phyloP scores from a whole-genome alignment of 1,140 invertebrate genomes.

The Hylaeus volcanicus region DNA sequence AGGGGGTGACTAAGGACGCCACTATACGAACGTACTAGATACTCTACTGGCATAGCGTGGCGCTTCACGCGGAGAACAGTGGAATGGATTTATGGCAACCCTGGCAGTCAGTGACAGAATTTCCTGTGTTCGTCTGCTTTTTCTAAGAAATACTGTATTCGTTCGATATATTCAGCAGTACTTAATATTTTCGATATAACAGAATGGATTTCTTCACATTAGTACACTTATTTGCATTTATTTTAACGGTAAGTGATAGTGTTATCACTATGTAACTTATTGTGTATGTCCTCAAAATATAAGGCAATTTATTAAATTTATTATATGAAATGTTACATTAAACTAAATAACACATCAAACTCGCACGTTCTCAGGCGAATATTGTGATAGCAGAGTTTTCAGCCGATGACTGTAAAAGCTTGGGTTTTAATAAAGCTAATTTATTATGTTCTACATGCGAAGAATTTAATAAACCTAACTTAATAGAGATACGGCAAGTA shows the following conservation, averaged over 20 bases:
- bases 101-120: too few species aligned
- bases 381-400: conserved; percentile 82
- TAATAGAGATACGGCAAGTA: conserved; percentile 85
- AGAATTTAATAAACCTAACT: conserved; percentile 88
- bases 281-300: background rate
- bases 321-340: background rate
- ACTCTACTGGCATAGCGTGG: too few species aligned
- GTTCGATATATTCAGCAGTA: background rate
- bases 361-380: conserved; percentile 15
- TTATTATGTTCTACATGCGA: conserved; percentile 94
- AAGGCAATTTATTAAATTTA: background rate
- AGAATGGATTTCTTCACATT: conserved; percentile 15
- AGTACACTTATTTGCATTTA: background rate
- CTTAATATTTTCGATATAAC: background rate
- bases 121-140: background rate
- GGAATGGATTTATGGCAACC: too few species aligned
- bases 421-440: conserved; percentile 93
- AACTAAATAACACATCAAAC: background rate
- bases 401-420: conserved; percentile 90
- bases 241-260: conserved; percentile 13
- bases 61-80: too few species aligned
- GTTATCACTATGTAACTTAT: conserved; percentile 22
- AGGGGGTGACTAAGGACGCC: too few species aligned
- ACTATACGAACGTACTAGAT: too few species aligned
- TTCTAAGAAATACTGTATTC: background rate